These are phyloP conservation scores for Lophius americanus DNA, from an alignment of 2,797 vertebrate genomes.

Conservation along the genomic window DNA sequence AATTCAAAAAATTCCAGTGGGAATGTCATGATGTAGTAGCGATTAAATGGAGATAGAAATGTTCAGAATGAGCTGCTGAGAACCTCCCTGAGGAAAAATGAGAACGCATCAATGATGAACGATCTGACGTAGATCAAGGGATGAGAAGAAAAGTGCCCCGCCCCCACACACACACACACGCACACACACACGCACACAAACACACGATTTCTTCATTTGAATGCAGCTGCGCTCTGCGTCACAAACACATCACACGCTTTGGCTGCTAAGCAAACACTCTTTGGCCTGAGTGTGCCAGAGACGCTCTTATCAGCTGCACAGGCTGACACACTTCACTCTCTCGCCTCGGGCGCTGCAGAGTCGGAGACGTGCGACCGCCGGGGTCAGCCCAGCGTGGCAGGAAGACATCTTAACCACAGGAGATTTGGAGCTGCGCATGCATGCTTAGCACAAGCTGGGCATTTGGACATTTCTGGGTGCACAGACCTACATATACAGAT, in stretches of 20 bases:
- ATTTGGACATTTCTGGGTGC: background rate
- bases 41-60: constrained; percentile 27
- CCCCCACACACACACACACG: background rate
- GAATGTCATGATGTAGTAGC: constrained; percentile 31
- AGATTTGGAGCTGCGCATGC: constrained; percentile 35
- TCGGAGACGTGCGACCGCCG: constrained; percentile 61
- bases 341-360: constrained; percentile 62
- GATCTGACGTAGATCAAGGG: constrained; percentile 57
- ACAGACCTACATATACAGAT: too few species aligned
- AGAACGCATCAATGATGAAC: constrained; percentile 53
- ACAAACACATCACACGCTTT: constrained; percentile 66
- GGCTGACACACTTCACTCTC: constrained; percentile 78
- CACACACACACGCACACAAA: too few species aligned
- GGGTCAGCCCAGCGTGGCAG: constrained; percentile 59
- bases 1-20: constrained; percentile 11
- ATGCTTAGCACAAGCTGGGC: constrained; percentile 18
- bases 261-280: constrained; percentile 70
- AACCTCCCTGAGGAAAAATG: constrained; percentile 42
- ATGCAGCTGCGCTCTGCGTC: constrained; percentile 53
- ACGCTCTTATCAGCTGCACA: constrained; percentile 78
- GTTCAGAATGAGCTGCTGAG: constrained; percentile 16
- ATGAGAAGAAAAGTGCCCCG: constrained; percentile 44
- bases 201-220: constrained; percentile 50
- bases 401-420: constrained; percentile 69
- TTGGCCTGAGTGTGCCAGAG: constrained; percentile 78